Base-by-base conservation (phyloP, 2,797 vertebrate species). In the Rhinogobio ventralis region DNA sequence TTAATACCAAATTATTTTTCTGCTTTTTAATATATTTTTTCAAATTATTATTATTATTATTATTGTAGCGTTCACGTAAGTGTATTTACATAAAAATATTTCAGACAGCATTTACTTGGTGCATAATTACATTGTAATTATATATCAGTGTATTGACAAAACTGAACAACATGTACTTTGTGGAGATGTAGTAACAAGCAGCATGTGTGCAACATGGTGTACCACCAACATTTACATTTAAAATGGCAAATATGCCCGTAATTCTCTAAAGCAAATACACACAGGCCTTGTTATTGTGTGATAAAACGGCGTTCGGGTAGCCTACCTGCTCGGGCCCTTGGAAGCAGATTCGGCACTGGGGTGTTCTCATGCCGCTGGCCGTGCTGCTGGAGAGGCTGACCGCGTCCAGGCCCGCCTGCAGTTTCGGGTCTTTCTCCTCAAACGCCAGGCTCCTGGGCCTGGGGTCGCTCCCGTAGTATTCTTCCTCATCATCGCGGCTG, bases 341-440 rank as follows among this genome's bases (percentile, higher is more conserved):
- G 94, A 98, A 98, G 87, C 97, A 98, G 95, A 98, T 98, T 90
- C 97, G 94, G 93, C 97, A 98, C 94, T 97, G 97, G 71, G 97
- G 97, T 87, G 95, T 96, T 89, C 97, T 94, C 92, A 96, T 95
- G 85, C 97, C 97, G 92, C 96, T 97, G 86, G 94, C 94, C 87
- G 95, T 91, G 90, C 95, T 97, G 94, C 97, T 98, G 92, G 94
- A 93, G 91, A 97, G 96, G 19, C 96, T 97, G 92, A 97, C 94
- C 11, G 95, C 93, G 94, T 97, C 97, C 95, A 96, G 95, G 87
- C 94, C 94, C 90, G 92, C 94, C 86, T 94, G 95, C 87, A 95
- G 94, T 88, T 93, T 93, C 88, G 94, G 92, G 87, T 97, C 96
- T 93, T 96, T 96, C 91, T 96, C 96, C 88, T 96, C 96, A 69